Evolutionary conservation across 1,140 invertebrate species (phyloP), one percentile per base, ranked within the genome.

Genomic region (Drosophila littoralis): DNA sequence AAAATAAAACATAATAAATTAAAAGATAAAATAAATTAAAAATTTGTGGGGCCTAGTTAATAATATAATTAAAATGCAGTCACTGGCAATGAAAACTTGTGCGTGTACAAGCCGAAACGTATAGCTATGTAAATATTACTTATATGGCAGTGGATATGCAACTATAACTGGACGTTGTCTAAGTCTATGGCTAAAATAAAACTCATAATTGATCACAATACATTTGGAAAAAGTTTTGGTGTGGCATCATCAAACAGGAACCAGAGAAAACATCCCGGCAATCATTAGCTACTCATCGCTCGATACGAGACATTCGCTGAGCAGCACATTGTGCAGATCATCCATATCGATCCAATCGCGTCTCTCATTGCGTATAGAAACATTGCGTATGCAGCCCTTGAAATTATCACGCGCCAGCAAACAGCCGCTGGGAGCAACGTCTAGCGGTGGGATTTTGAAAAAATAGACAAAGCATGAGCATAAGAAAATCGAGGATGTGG

Each of bases 301-400:
- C 54, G 83, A 76, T 15, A 92, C 71, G 28, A 92, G 78, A 93
- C 97, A 98, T 17, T 97, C 97, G 93, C 96, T 96, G 8, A 98
- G 93, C 42, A 97, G 94, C 65, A 98, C 96, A 92, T 97, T 97
- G 71, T 97, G 95, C 51, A 97, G 92, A 50, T 95, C 93, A 58
- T 95, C 94, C 96, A 97, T 97, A 71, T 96, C 95, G 12, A 95
- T 96, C 97, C 97, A 98, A 91, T 97, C 96, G 55, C 94, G 93
- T 65, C 93, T 93, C 75, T 94, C 94, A 35, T 93, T 93, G 66
- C 95, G 94, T 59, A 98, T 96, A 59, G 94, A 94, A 7, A 98
- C 94, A 84, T 98, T 97, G 45, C 96, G 94, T 80, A 99, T 96
- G 93, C 98, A 99, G 7, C 98, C 98, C 89, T 96, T 97, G 93